phyloP scores from a whole-genome alignment of 2,797 vertebrate genomes.

The Hemitrygon akajei region DNA sequence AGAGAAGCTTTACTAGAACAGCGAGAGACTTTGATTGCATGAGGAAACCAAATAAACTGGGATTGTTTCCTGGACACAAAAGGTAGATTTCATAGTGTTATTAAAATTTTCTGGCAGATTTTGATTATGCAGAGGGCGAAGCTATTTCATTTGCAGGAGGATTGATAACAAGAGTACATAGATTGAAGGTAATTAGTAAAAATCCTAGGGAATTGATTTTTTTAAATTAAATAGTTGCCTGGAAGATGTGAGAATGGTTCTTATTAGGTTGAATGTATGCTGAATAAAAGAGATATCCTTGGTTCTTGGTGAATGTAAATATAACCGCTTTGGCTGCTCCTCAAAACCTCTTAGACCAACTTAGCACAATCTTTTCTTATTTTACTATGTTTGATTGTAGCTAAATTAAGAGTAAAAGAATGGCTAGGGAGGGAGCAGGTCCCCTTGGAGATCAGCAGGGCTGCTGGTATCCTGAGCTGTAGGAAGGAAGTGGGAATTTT shows the following conservation, averaged over 20 bases:
- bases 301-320: background rate
- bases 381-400: no score
- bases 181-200: background rate
- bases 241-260: background rate
- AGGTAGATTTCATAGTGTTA: background rate
- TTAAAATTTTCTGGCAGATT: background rate
- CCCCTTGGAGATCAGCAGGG: no score
- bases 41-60: background rate
- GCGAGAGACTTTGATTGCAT: background rate
- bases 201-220: background rate
- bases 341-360: background rate
- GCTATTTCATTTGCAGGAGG: background rate
- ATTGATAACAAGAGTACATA: background rate
- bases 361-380: background rate
- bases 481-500: no score
- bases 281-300: background rate
- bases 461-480: no score
- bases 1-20: background rate
- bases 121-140: background rate
- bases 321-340: background rate
- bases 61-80: background rate
- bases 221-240: background rate
- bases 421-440: no score
- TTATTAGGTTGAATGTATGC: background rate
- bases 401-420: no score